Conservation (phyloP, 2,797 vertebrate species). For the Clarias laeviceps region DNA sequence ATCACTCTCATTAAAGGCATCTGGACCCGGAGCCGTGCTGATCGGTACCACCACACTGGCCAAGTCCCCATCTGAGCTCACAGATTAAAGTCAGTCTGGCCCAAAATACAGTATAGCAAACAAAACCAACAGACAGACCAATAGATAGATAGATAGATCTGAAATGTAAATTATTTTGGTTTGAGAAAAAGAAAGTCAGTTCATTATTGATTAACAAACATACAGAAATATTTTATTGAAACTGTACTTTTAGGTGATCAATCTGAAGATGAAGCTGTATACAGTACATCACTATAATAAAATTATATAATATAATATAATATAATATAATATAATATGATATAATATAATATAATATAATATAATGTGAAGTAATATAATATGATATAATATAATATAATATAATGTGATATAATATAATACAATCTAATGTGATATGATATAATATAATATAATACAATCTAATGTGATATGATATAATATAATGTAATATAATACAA, state of each 20-base stretch:
- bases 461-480: too few species aligned
- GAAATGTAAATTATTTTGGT: too few species aligned
- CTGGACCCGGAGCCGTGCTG: background rate
- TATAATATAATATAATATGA: background rate
- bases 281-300: background rate
- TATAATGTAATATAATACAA: too few species aligned
- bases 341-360: background rate
- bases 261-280: background rate
- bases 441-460: background rate
- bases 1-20: constrained; percentile 22
- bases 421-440: background rate
- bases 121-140: background rate
- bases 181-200: too few species aligned
- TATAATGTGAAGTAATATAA: background rate
- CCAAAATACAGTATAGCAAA: background rate
- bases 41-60: background rate
- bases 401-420: too few species aligned
- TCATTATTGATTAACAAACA: too few species aligned
- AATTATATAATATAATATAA: background rate
- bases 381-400: background rate
- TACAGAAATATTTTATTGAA: background rate
- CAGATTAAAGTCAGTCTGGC: background rate
- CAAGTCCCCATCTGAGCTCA: background rate
- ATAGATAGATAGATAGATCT: background rate
- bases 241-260: background rate